Base-by-base conservation (phyloP, 2,888 invertebrate species). In the Melolontha melolontha region DNA sequence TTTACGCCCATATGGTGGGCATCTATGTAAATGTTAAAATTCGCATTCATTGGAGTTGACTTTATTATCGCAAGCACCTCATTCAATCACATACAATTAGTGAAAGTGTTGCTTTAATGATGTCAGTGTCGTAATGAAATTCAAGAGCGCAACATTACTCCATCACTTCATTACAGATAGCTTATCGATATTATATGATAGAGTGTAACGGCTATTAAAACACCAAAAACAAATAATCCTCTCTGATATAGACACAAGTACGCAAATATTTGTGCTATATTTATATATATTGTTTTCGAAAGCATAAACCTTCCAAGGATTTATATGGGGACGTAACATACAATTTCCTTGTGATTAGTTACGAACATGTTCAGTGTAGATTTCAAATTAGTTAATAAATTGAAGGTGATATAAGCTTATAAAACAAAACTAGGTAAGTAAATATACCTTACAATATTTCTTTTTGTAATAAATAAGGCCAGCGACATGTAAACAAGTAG, bases 81-180 rank as follows among this genome's bases (percentile, higher is more conserved):
- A 16, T 17, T 16, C 22, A 17, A 7, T 16, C 41, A 55, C 6
- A 16, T 40, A 17, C 41, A 41, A 55, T 40, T 12, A 57, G 59
- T 59, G 59, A 44, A 59, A 59, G 59, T 59, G 59, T 27, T 11
- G 27, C 8, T 34, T 14, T 14, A 44, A 44, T 44, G 12, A 44
- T 59, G 59, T 59, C 59, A 59, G 44, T 59, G 17, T 44, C 29
- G 7, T 12, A 44, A 59, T 59, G 29, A 59, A 27, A 11, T 59
- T 59, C 59, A 59, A 59, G 54, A 54, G 44, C 44, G 11, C 47
- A 59, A 14, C 16, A 59, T 29, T 44, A 44, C 27, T 44, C 29
- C 12, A 59, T 11, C 54, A 39, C 16, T n/a, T 14, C 42, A 44
- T 29, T 59, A 8, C 2, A 59, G 59, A 59, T 59, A 59, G 42